phyloP scores from a whole-genome alignment of 2,113 vertebrate genomes.

The Gavialis gangeticus region DNA sequence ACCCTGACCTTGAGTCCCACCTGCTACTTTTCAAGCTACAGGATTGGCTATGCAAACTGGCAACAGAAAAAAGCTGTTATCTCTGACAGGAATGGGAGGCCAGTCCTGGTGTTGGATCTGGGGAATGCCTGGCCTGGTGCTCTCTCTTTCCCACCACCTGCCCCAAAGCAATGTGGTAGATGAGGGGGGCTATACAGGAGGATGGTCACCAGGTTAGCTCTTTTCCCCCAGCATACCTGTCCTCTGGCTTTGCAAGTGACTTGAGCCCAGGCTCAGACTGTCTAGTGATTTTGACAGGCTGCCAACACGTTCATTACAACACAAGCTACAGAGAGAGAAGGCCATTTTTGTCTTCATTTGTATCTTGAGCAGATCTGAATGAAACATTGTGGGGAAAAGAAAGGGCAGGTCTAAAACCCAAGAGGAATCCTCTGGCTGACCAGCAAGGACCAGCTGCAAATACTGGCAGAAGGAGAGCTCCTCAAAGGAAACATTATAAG shows the following conservation, averaged over 20 bases:
- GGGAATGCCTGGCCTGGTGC: not conserved
- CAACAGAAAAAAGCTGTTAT: not conserved
- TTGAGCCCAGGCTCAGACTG: not conserved
- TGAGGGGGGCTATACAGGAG: rapidly evolving
- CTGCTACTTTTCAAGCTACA: not conserved
- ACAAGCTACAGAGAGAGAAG: rapidly evolving
- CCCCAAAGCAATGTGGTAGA: not conserved
- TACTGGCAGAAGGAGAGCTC: not conserved
- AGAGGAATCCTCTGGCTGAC: not conserved
- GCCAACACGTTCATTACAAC: rapidly evolving
- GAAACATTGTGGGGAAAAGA: not conserved
- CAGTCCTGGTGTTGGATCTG: not conserved
- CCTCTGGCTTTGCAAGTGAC: not conserved
- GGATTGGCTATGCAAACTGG: not conserved
- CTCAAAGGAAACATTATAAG: not conserved
- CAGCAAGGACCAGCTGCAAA: not conserved
- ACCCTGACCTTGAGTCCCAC: not conserved
- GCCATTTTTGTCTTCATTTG: not conserved
- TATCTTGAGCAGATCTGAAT: not conserved
- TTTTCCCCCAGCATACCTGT: not conserved
- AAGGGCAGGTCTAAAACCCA: not conserved
- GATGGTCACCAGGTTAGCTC: rapidly evolving
- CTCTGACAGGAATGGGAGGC: not conserved
- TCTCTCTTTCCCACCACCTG: not conserved
- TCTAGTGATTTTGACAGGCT: not conserved